These are phyloP conservation scores for Harpalus rufipes DNA, from an alignment of 2,888 invertebrate species.

Conservation along the genomic window DNA sequence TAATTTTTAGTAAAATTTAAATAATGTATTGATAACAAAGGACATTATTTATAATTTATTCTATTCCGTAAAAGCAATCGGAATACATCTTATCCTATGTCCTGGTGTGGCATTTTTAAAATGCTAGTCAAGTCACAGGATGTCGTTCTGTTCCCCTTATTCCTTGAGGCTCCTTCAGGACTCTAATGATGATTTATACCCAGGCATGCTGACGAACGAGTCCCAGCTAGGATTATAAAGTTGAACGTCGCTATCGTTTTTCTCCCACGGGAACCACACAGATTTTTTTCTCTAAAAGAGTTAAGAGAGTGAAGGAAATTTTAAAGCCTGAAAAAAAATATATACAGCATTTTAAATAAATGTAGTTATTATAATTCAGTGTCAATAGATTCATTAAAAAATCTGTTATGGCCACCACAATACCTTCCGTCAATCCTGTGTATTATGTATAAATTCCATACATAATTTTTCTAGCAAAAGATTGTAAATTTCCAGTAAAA, in stretches of 20 bases:
- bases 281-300: not conserved
- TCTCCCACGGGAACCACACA: constrained; percentile 11
- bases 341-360: not conserved
- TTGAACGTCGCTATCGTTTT: constrained; percentile 53
- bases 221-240: constrained; percentile 56
- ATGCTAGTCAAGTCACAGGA: constrained; percentile 38
- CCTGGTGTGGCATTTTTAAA: constrained; percentile 42
- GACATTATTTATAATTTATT: not conserved
- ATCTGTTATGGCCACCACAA: too few species aligned
- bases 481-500: too few species aligned
- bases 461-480: too few species aligned
- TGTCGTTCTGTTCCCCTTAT: not conserved
- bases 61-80: not conserved
- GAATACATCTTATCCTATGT: too few species aligned
- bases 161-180: not conserved
- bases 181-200: constrained; percentile 62
- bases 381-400: too few species aligned
- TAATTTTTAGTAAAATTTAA: too few species aligned
- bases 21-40: too few species aligned
- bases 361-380: too few species aligned
- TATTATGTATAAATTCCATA: too few species aligned
- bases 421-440: too few species aligned
- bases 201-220: constrained; percentile 54
- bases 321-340: not conserved
- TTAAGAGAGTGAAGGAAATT: not conserved